Percentiles rank a stretch among this genome's conserved stretches.
Evolutionary conservation across 2,888 invertebrate species (phyloP).

Genomic region (Philereme vetulata): DNA sequence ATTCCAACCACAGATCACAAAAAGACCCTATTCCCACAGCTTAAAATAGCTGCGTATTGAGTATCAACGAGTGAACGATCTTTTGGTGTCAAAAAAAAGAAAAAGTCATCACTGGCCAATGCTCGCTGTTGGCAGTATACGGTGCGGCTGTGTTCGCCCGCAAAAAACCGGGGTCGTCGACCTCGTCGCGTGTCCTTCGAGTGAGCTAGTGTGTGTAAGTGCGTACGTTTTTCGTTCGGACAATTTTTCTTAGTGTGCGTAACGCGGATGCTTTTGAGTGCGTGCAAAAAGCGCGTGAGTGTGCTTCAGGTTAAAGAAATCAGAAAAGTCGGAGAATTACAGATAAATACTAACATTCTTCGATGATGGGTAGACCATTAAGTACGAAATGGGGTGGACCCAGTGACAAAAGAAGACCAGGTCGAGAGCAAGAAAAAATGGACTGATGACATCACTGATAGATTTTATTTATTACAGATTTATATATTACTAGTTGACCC

Average conservation of each 20-base stretch:
- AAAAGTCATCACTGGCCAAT: constrained; percentile 70
- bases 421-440: too few species aligned
- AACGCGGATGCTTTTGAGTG: constrained; percentile 61
- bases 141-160: constrained; percentile 70
- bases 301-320: constrained; percentile 16
- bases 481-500: too few species aligned
- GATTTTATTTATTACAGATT: too few species aligned
- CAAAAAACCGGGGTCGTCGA: constrained; percentile 79
- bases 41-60: constrained; percentile 58
- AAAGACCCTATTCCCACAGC: constrained; percentile 66
- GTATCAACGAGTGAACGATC: constrained; percentile 52
- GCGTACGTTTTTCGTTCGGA: constrained; percentile 58
- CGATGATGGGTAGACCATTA: too few species aligned
- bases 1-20: constrained; percentile 29
- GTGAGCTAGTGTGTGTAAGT: constrained; percentile 65
- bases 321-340: constrained; percentile 8
- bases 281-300: constrained; percentile 54
- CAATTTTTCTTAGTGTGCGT: constrained; percentile 58
- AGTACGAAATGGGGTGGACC: too few species aligned
- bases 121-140: constrained; percentile 69
- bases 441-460: too few species aligned
- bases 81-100: constrained; percentile 55
- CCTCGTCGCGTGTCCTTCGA: constrained; percentile 80
- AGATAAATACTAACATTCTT: too few species aligned
- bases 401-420: too few species aligned